Evolutionary conservation across 2,113 vertebrate genomes (phyloP), one percentile per base, ranked within the genome.

Genomic region (Pterocles burchelli): DNA sequence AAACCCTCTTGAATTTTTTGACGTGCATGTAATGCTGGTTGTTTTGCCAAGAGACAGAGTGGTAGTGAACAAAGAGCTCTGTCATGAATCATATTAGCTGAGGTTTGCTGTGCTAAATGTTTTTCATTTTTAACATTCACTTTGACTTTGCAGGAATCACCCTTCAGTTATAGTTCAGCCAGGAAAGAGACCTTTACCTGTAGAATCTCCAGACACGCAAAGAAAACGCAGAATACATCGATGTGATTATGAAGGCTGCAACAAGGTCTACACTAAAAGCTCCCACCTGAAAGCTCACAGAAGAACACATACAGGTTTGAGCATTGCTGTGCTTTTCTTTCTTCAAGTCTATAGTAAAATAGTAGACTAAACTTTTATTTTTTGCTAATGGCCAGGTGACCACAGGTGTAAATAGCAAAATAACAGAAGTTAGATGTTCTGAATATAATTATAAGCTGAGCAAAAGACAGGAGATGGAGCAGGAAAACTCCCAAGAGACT

Each of bases 211-310:
- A 0, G 99, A 99, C 94, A 98, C 99, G 0, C 98, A 99, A 66
- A 98, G 99, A 90, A 99, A 99, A 95, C 97, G 99, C 18, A 97
- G 99, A 83, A 99, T 99, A 97, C 99, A 99, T 95, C 97, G 99
- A 85, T 99, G 99, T 21, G 99, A 99, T 95, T 99, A 99, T 54
- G 98, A 98, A 8, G 99, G 99, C 59, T 99, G 99, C 97, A 99
- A 99, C 97, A 99, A 99, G 96, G 99, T 99, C 91, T 99, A 99
- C 98, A 99, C 99, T 81, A 99, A 99, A 95, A 99, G 99, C 96
- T 99, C 99, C 79, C 99, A 99, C 91, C 98, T 99, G 74, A 99
- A 99, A 97, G 99, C 99, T 19, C 99, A 99, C 97, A 98, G 99
- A 96, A 98, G 99, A 95, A 99, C 99, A 54, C 99, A 99, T 68